Evolutionary conservation across 2,113 vertebrate species (phyloP).

Genomic region (Rhabdomys dilectus): DNA sequence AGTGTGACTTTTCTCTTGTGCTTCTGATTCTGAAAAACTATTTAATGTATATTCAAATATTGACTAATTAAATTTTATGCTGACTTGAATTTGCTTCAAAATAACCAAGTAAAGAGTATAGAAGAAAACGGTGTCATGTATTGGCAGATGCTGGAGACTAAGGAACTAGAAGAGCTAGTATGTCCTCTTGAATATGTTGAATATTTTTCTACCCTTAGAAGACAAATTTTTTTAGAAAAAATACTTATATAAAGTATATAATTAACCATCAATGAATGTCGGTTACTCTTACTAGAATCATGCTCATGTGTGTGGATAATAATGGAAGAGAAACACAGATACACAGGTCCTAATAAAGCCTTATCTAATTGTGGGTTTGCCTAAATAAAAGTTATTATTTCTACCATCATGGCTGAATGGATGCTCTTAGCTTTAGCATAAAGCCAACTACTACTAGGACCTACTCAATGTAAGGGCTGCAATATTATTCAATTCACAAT

Average conservation of each 20-base stretch:
- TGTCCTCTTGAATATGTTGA: neutral
- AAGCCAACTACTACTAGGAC: neutral
- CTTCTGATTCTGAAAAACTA: constrained; percentile 22
- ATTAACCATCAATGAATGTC: neutral
- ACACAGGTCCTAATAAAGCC: neutral
- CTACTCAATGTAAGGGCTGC: neutral
- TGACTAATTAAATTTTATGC: neutral
- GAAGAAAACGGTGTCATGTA: neutral
- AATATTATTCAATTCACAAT: neutral
- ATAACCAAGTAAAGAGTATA: neutral
- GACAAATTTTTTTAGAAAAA: neutral
- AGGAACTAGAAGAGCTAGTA: neutral
- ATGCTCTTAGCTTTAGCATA: neutral
- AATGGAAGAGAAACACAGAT: neutral
- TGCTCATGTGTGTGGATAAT: neutral
- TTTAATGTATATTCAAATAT: constrained; percentile 38
- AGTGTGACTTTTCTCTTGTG: neutral
- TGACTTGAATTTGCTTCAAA: constrained; percentile 38
- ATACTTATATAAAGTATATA: neutral
- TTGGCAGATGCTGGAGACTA: neutral
- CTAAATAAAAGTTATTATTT: neutral
- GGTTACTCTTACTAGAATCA: neutral
- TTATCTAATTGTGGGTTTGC: neutral
- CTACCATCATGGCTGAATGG: neutral
- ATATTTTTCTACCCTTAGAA: neutral